Conservation (phyloP, 1,140 invertebrate species). For the Lordiphosa collinella region DNA sequence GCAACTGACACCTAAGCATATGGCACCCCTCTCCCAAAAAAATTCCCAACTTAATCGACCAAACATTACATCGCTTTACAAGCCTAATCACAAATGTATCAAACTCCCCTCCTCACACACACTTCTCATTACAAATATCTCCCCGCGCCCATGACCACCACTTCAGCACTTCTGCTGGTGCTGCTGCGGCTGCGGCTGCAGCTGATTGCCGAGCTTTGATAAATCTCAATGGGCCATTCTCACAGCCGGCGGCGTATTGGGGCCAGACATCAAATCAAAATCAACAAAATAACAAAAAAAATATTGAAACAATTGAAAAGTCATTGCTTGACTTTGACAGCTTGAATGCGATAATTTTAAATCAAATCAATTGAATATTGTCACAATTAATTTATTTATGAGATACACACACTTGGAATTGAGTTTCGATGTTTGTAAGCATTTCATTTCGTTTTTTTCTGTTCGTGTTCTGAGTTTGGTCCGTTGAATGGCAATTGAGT, state of each 20-base stretch:
- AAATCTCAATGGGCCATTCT: not conserved
- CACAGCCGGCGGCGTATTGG: constrained; percentile 4
- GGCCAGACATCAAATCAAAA: constrained; percentile 43
- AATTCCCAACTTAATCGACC: too few species aligned
- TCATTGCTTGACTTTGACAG: constrained; percentile 47
- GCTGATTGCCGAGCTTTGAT: not conserved
- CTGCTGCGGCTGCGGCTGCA: not conserved
- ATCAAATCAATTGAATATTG: constrained; percentile 78
- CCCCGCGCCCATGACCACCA: not conserved
- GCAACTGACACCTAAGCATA: too few species aligned
- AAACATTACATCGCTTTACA: too few species aligned
- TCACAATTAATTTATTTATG: constrained; percentile 74
- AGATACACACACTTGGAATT: constrained; percentile 49
- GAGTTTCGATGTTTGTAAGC: constrained; percentile 31
- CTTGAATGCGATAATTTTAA: constrained; percentile 72
- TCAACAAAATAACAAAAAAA: constrained; percentile 27
- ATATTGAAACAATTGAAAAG: constrained; percentile 58
- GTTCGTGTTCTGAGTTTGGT: constrained; percentile 19
- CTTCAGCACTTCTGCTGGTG: not conserved
- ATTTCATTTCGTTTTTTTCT: constrained; percentile 24
- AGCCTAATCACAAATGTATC: too few species aligned
- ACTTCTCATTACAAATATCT: not conserved
- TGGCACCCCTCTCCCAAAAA: too few species aligned
- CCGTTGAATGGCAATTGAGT: constrained; percentile 52
- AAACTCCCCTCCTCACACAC: too few species aligned